Base-by-base conservation (phyloP, 2,113 vertebrate genomes). In the Suricata suricatta region DNA sequence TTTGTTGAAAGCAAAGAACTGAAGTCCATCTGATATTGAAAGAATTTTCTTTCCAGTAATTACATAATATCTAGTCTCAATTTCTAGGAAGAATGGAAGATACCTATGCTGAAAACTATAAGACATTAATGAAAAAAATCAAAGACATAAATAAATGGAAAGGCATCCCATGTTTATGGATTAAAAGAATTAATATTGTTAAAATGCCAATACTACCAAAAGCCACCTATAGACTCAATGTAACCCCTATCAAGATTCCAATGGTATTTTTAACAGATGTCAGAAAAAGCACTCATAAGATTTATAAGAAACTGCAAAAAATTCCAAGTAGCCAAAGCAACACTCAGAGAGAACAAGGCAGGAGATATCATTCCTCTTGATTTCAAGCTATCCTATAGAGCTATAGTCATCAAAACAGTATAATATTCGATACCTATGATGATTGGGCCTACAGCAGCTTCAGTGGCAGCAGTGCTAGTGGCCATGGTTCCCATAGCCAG, bases 401-500 rank as follows among this genome's bases (percentile, higher is more conserved):
- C 35, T 25, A 72, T 14, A 72, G 35, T 72, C 11, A 72, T 72
- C 35, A 72, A 41, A 72, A 72, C 71, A 72, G 71, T 41, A 72
- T 54, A 17, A 19, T 54, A 19, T 17, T 54, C 1, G 16, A 54
- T 19, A 54, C 16, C 54, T 54, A 19, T 5, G 16, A 54, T 6
- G 5, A 17, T 17, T 19, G 54, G 54, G 16, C 54, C 54, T 54
- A 54, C 54, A 54, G 54, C 17, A 54, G 54, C 54, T 19, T 17
- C 47, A 50, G 13, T 54, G 54, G 54, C 54, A 54, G 99, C 63
- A 99, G 99, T 16, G 99, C 98, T 3, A 95, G 99, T 17, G 96
- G 99, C 76, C 99, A 99, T 90, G 99, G 99, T 44, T 98, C 99
- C 93, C 99, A 99, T 95, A 99, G 99, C 98, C 99, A 99, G 98